Evolutionary conservation across 1,140 invertebrate species (phyloP), one percentile per base, ranked within the genome.

Genomic region (Cephus cinctus): DNA sequence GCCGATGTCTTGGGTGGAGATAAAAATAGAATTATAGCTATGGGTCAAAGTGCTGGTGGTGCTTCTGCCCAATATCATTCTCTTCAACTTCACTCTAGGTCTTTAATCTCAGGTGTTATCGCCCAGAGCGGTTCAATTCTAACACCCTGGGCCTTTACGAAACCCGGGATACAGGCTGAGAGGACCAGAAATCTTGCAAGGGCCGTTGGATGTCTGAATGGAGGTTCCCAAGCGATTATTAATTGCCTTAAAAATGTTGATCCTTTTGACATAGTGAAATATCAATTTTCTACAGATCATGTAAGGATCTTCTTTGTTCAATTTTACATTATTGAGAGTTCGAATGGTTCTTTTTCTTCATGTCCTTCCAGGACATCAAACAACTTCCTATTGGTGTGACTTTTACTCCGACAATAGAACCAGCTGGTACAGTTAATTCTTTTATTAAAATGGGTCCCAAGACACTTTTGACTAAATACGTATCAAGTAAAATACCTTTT

Each of bases 1-100:
- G 81, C 82, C 32, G 59, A 73, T 12, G 50, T 61, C 46, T 83
- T 83, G 55, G 81, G 81, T 12, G 82, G 82, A 2, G 77, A 81
- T 61, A 63, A 73, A 2, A 52, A 75, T 22, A 71, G 73, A 21
- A 75, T 83, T 2, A 58, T 52, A 5, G 47, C 78, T 12, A 60
- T 54, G 8, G 76, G 77, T 16, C 67, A 75, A 39, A 59, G 58
- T 44, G 71, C 70, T 41, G 20, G 66, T 35, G 73, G 69, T 11
- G 68, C 64, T 1, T 67, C 56, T 3, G 45, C 56, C 9, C 59
- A 59, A 49, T 25, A 34, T 15, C 47, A 43, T 16, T 27, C 16
- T n/a, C 32, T 50, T 9, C 39, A 49, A 9, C 34, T 14, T 18
- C 12, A 40, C 15, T 47, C 50, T 5, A 41, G 16, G 39, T 19